These are phyloP conservation scores for Agrilus planipennis DNA, from an alignment of 1,140 invertebrate species.

Conservation along the genomic window DNA sequence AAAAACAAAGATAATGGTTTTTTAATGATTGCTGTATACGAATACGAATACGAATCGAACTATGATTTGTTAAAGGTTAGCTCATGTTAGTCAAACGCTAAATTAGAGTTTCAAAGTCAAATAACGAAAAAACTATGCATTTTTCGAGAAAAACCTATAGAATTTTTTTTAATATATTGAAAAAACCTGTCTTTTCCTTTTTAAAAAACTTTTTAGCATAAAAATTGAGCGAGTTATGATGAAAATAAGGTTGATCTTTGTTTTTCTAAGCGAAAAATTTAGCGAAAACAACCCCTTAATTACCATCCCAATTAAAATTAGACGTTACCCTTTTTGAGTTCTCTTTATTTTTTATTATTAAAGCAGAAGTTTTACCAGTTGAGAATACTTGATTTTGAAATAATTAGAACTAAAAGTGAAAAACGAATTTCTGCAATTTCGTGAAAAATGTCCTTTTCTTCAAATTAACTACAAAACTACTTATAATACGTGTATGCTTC, in stretches of 20 bases:
- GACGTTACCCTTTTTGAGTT: too few species aligned
- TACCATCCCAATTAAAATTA: too few species aligned
- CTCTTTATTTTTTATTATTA: too few species aligned
- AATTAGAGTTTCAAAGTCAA: too few species aligned
- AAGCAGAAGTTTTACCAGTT: neutral
- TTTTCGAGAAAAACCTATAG: too few species aligned
- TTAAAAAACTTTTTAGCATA: neutral
- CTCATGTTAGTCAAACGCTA: too few species aligned
- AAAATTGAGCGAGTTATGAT: slow-evolving; percentile 1
- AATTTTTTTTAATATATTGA: too few species aligned
- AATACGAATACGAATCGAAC: neutral
- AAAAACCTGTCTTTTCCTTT: neutral
- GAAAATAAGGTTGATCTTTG: neutral
- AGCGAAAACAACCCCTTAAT: too few species aligned
- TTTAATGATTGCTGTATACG: neutral
- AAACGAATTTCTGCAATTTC: slow-evolving; percentile 1
- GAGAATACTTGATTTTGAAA: neutral
- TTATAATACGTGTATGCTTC: neutral
- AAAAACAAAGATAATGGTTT: neutral
- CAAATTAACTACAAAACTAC: neutral
- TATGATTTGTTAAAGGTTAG: neutral
- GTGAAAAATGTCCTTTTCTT: neutral
- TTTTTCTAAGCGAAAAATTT: neutral
- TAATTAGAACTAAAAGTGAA: too few species aligned
- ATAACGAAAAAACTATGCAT: too few species aligned